Conservation (phyloP, 1,140 invertebrate genomes). For the Drosophila melanogaster region Release_6_plus_ISO1_MT NT_037436.4:8300001-8300500, state of each 20-base stretch:
- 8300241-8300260: slow-evolving; percentile 39
- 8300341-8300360: slow-evolving; percentile 63
- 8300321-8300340: slow-evolving; percentile 64
- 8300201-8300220: slow-evolving; percentile 61
- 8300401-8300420: slow-evolving; percentile 53
- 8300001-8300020: background rate
- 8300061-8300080: slow-evolving; percentile 7
- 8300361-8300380: slow-evolving; percentile 73
- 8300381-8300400: slow-evolving; percentile 78
- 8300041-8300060: slow-evolving; percentile 14
- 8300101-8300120: slow-evolving; percentile 41
- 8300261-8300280: slow-evolving; percentile 73
- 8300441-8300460: slow-evolving; percentile 74
- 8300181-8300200: background rate
- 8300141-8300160: slow-evolving; percentile 5
- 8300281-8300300: slow-evolving; percentile 78
- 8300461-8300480: slow-evolving; percentile 70
- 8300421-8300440: slow-evolving; percentile 52
- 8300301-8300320: slow-evolving; percentile 55
- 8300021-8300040: slow-evolving; percentile 9
- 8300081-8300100: slow-evolving; percentile 25
- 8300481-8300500: slow-evolving; percentile 52
- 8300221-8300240: slow-evolving; percentile 55
- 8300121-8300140: slow-evolving; percentile 24
- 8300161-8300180: background rate